Evolutionary conservation across 2,113 vertebrate genomes (phyloP).

Genomic region (Pelmatolapia mariae): DNA sequence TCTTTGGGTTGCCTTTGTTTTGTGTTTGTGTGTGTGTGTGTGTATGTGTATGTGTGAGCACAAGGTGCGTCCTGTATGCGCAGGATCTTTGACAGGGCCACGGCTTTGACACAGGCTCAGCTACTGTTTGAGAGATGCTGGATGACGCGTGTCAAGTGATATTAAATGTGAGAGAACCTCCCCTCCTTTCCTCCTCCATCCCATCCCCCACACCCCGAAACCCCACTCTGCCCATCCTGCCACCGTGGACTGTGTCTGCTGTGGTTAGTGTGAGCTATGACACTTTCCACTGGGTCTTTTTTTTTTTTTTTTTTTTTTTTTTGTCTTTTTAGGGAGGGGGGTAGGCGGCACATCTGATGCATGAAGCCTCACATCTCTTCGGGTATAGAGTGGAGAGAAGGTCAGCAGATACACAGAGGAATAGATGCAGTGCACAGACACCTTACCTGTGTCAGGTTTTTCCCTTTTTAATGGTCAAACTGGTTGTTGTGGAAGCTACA

Average conservation of each 20-base stretch:
- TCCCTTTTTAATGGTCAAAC: background rate
- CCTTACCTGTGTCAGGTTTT: background rate
- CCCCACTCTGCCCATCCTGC: background rate
- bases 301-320: background rate
- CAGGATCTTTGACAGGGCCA: background rate
- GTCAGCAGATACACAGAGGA: background rate
- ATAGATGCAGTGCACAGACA: background rate
- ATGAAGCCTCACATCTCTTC: conserved; percentile 4
- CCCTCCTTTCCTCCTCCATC: background rate
- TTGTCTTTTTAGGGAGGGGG: background rate
- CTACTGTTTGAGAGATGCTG: conserved; percentile 56
- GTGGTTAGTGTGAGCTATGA: conserved; percentile 59
- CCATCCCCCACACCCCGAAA: background rate
- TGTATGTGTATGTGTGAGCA: background rate
- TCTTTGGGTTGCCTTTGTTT: conserved; percentile 38
- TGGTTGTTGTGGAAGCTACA: background rate
- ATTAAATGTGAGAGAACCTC: conserved; percentile 60
- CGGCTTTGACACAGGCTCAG: conserved; percentile 45
- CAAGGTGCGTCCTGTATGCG: background rate
- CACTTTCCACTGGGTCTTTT: conserved; percentile 38
- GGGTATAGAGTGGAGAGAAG: conserved; percentile 14
- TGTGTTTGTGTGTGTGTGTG: background rate
- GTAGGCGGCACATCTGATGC: background rate
- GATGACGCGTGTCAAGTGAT: conserved; percentile 67
- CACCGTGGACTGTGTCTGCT: conserved; percentile 35